Evolutionary conservation across 2,113 vertebrate genomes (phyloP).

Genomic region (Hippocampus abdominalis): DNA sequence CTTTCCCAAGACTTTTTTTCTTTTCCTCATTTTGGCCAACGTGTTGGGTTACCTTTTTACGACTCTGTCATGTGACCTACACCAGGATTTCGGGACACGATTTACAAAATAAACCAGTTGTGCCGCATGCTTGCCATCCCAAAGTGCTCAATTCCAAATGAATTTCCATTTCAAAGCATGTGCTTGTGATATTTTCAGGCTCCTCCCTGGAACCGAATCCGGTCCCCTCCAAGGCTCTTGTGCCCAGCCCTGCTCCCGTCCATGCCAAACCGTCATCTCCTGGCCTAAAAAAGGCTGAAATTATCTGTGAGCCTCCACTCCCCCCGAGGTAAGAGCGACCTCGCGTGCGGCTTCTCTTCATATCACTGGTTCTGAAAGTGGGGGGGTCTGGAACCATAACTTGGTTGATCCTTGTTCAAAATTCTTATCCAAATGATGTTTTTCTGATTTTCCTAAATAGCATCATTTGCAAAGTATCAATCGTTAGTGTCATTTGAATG

Average conservation of each 20-base stretch:
- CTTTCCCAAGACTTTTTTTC: neutral
- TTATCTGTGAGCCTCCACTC: slow-evolving; percentile 38
- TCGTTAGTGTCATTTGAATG: no score
- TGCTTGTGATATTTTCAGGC: neutral
- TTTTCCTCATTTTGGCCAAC: no score
- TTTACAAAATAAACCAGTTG: neutral
- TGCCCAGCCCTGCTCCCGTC: neutral
- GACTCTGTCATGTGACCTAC: no score
- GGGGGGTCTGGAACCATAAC: neutral
- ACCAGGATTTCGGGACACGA: no score
- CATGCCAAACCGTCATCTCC: slow-evolving; percentile 16
- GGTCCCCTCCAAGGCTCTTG: slow-evolving; percentile 16
- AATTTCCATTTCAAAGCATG: neutral
- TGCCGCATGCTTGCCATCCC: neutral
- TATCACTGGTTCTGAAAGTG: neutral
- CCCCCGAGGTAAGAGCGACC: slow-evolving; percentile 49
- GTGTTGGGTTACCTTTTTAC: no score
- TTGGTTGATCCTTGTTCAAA: no score
- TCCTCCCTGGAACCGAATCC: slow-evolving; percentile 22
- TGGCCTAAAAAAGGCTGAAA: slow-evolving; percentile 29
- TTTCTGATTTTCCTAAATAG: no score
- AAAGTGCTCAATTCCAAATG: neutral
- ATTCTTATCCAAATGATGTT: no score
- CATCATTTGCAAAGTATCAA: no score
- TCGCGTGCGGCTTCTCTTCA: neutral